Base-by-base conservation (phyloP, 2,888 invertebrate species). In the Drosophila nigricruria region DNA sequence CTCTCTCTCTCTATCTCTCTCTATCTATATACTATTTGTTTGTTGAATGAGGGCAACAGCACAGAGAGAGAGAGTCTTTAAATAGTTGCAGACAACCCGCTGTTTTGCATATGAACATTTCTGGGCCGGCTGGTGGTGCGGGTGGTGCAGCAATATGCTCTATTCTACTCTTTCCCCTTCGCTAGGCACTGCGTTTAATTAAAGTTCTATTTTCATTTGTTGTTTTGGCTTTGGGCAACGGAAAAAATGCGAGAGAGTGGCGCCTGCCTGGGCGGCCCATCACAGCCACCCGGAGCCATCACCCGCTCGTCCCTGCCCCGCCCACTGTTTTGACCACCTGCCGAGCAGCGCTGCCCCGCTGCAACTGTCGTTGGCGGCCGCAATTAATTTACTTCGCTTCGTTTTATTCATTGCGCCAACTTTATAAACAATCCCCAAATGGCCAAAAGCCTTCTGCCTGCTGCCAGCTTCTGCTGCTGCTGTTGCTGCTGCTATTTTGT, bases 141-240 rank as follows among this genome's bases (percentile, higher is more conserved):
- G 45, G 18, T 32, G 67, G 20, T 67, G 70, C 47, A 60, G 73
- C 68, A 77, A 68, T 82, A 66, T 82, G 53, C 73, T 65, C 59
- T 77, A 77, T 64, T 65, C 49, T 40, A 58, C 67, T 36, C 62
- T 58, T 49, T 56, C 50, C 49, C 40, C 66, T 53, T 36, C 64
- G 42, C 50, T 78, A 36, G 52, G 45, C 63, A 53, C 40, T 56
- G 74, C 80, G 63, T 80, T 85, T 83, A 83, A 83, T 83, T 83
- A 83, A 88, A 80, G 88, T 86, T 88, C 72, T 80, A 85, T 88
- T 86, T 86, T 74, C 89, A 83, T 81, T 82, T 78, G 86, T 74
- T 82, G 70, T 84, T 79, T 69, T 70, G 72, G 70, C 62, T 66
- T 58, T 36, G 52, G 52, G 60, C 61, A 73, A 65, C 64, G 60